These are phyloP conservation scores for Vidua macroura DNA, from an alignment of 2,113 vertebrate genomes.

Conservation along the genomic window DNA sequence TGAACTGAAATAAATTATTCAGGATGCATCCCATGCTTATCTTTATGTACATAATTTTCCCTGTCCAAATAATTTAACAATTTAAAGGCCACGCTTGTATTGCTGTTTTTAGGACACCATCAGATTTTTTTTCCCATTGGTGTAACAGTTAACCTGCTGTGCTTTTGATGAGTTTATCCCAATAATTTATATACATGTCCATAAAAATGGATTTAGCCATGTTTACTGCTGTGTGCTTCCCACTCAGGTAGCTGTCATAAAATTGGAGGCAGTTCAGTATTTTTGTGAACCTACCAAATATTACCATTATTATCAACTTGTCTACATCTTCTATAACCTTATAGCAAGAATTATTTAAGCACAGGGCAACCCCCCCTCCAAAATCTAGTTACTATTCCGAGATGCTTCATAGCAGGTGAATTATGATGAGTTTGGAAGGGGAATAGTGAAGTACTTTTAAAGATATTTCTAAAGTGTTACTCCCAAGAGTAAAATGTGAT, in stretches of 20 bases:
- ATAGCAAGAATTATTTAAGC: neutral
- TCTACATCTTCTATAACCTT: neutral
- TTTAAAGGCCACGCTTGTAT: neutral
- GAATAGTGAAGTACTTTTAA: neutral
- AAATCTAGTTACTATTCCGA: neutral
- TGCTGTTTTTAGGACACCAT: neutral
- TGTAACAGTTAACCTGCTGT: slow-evolving; percentile 27
- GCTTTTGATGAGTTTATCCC: slow-evolving; percentile 40
- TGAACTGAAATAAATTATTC: neutral
- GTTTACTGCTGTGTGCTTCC: slow-evolving; percentile 21
- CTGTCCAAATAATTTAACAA: slow-evolving; percentile 34
- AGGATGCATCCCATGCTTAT: neutral
- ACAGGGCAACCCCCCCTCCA: neutral
- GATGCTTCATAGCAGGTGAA: neutral
- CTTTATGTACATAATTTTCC: neutral
- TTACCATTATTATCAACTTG: neutral
- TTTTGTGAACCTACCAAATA: neutral
- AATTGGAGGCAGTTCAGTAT: neutral
- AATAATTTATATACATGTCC: neutral
- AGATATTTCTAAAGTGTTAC: neutral
- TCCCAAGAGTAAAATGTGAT: neutral
- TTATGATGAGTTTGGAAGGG: neutral
- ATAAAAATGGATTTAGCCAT: slow-evolving; percentile 13
- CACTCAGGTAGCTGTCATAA: neutral
- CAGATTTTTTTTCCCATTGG: neutral